phyloP scores from a whole-genome alignment of 2,888 invertebrate species.

The Heliconius ismenius region DNA sequence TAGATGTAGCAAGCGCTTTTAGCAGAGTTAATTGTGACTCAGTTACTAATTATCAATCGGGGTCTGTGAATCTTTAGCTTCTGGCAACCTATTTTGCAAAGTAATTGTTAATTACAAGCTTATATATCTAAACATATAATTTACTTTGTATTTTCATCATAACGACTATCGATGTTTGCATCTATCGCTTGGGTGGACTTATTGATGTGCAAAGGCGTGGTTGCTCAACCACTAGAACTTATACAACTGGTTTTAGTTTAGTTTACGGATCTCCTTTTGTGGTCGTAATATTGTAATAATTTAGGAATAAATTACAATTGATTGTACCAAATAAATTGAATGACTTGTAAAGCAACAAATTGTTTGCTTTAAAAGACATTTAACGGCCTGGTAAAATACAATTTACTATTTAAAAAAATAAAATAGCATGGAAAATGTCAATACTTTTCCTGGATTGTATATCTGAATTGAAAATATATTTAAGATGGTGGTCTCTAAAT shows the following conservation, averaged over 20 bases:
- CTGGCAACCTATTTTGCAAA: background rate
- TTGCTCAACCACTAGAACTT: slow-evolving; percentile 52
- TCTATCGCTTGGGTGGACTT: background rate
- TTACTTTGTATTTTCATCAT: background rate
- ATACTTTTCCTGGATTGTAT: background rate
- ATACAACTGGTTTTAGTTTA: slow-evolving; percentile 60
- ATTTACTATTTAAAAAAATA: background rate
- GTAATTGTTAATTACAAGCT: background rate
- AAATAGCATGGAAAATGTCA: background rate
- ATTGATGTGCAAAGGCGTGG: slow-evolving; percentile 55
- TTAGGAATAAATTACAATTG: slow-evolving; percentile 15
- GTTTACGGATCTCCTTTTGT: slow-evolving; percentile 40
- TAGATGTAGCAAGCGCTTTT: background rate
- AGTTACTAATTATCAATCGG: background rate
- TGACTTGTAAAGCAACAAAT: background rate
- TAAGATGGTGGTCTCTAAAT: background rate
- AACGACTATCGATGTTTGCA: slow-evolving; percentile 9
- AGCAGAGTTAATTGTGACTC: background rate
- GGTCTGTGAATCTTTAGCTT: background rate
- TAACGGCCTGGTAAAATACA: background rate
- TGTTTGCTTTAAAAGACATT: too few relatives aligned
- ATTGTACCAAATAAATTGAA: background rate
- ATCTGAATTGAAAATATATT: background rate
- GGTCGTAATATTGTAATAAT: slow-evolving; percentile 23
- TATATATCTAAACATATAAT: background rate